Evolutionary conservation across 2,113 vertebrate genomes (phyloP), one percentile per base, ranked within the genome.

Genomic region (Anguilla japonica): DNA sequence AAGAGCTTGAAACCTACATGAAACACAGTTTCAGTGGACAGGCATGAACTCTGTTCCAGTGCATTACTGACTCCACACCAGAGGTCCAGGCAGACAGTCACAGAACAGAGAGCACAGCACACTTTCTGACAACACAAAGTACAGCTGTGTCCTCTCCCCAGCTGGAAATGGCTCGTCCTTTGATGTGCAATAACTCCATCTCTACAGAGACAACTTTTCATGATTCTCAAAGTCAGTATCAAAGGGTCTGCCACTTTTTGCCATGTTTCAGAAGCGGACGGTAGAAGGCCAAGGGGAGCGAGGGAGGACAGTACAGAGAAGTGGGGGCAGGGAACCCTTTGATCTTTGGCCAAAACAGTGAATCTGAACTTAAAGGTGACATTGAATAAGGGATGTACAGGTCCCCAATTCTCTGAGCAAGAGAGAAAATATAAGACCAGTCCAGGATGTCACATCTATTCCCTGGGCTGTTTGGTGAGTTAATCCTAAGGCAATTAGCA

Each of bases 401-500:
- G 90, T 88, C 82, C 88, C 90, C 91, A 91, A 94, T 91, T 94
- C 93, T 94, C 94, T 84, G 81, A 16, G 89, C 93, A 41, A 83
- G 39, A n/a, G 18, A 43, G 46, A 86, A 80, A 86, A 91, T 91
- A 93, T 91, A 87, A 94, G 93, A 94, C 90, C 82, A 26, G 79
- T 82, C 84, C 89, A 90, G 91, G 92, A 92, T 93, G 92, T 94
- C 93, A 92, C 93, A 93, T 93, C 91, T 92, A 92, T 92, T 92
- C 90, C 84, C 20, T 79, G 83, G 91, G 90, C 91, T 91, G 92
- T 91, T 94, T 89, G 90, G 89, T 91, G 91, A 93, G 89, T 92
- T 88, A 91, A 89, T 89, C 91, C 92, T 94, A 93, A 95, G 94
- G 92, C 93, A 95, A 95, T 95, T 95, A 95, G 93, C 91, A 95